Evolutionary conservation across 2,888 invertebrate species (phyloP).

Genomic region (Brachyptera risi): DNA sequence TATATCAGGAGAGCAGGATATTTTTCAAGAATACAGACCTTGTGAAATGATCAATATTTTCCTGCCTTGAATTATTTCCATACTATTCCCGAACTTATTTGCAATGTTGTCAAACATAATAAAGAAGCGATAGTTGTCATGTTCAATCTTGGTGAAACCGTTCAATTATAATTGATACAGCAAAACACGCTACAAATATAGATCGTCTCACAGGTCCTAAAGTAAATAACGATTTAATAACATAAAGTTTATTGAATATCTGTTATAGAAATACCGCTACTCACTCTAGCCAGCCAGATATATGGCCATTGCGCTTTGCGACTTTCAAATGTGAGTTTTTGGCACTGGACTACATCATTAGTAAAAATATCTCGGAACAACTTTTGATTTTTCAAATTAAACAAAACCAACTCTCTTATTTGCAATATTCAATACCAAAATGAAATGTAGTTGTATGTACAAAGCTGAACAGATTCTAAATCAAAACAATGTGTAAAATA

Average conservation of each 20-base stretch:
- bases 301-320: not conserved
- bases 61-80: no score
- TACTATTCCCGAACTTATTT: no score
- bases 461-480: not conserved
- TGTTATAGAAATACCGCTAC: not conserved
- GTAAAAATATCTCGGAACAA: conserved; percentile 3
- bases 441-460: not conserved
- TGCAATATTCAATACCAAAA: not conserved
- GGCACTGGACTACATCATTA: conserved; percentile 17
- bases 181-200: no score
- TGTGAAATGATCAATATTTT: no score
- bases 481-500: conserved; percentile 4
- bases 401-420: conserved; percentile 11
- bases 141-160: no score
- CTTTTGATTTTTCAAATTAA: conserved; percentile 11
- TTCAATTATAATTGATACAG: no score
- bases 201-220: no score
- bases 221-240: no score
- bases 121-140: no score
- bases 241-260: conserved; percentile 18
- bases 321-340: conserved; percentile 12
- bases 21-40: no score
- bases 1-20: no score
- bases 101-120: no score
- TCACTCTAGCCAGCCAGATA: not conserved